Evolutionary conservation across 2,113 vertebrate species (phyloP).

Genomic region (Acanthisitta chloris): DNA sequence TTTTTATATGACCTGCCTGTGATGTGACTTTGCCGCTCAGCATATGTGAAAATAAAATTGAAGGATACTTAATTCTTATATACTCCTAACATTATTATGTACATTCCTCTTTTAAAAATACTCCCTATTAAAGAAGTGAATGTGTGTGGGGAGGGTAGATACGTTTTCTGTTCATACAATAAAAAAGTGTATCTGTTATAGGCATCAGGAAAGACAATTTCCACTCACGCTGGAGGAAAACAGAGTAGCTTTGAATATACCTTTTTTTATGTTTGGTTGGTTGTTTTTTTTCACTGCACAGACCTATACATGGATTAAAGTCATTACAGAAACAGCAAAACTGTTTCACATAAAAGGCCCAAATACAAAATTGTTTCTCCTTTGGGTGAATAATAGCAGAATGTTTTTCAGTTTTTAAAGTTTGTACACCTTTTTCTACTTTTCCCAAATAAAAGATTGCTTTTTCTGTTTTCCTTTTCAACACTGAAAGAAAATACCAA

Average conservation of each 20-base stretch:
- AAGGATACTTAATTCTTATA: not conserved
- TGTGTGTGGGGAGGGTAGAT: not conserved
- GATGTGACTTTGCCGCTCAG: not conserved
- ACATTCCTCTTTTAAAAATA: not conserved
- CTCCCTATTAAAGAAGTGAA: not conserved
- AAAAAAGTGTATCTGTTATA: not conserved
- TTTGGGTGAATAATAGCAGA: not conserved
- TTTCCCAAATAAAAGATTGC: not conserved
- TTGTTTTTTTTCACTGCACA: not conserved
- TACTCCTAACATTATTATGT: not conserved
- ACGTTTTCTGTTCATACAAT: not conserved
- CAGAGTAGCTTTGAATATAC: not conserved
- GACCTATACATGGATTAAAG: accelerated
- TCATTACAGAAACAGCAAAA: not conserved
- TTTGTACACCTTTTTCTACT: not conserved
- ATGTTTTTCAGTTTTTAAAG: not conserved
- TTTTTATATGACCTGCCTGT: not conserved
- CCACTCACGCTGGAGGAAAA: not conserved
- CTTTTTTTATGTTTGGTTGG: not conserved
- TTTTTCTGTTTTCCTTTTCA: not conserved
- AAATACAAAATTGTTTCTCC: not conserved
- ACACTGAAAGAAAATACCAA: not conserved
- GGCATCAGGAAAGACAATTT: not conserved
- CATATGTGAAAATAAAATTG: not conserved
- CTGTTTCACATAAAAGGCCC: not conserved